Conservation (phyloP, 53 echinoderm and acorn worm genomes). For the Stichopus horrens region DNA sequence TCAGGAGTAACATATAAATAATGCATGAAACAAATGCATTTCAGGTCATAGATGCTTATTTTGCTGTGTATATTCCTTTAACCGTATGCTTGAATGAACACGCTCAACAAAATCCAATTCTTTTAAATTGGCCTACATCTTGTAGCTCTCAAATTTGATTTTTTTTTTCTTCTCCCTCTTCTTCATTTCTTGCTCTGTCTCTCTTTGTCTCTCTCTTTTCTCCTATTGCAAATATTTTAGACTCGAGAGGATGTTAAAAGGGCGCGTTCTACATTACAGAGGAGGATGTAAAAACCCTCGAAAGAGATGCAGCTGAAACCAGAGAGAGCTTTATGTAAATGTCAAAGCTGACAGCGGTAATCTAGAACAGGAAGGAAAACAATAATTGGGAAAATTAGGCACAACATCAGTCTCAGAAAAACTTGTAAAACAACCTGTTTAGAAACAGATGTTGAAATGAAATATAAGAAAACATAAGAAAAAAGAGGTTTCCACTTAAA, state of each 20-base stretch:
- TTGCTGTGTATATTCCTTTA: neutral
- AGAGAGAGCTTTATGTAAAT: slow-evolving; percentile 16
- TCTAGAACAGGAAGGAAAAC: neutral
- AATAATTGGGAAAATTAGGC: neutral
- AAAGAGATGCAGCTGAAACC: neutral
- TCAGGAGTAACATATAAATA: too few relatives aligned
- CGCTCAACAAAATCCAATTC: slow-evolving; percentile 30
- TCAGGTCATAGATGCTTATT: too few relatives aligned
- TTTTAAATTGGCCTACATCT: slow-evolving; percentile 35
- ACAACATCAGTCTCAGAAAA: neutral
- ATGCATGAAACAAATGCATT: too few relatives aligned
- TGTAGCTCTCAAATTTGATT: slow-evolving; percentile 20
- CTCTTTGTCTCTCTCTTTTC: neutral
- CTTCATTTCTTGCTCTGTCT: neutral
- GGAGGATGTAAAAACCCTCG: slow-evolving; percentile 18
- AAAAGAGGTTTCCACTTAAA: too few relatives aligned
- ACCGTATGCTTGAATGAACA: slow-evolving; percentile 35
- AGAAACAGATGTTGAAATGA: neutral
- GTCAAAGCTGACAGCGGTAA: neutral
- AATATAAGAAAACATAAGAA: too few relatives aligned
- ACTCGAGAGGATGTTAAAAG: slow-evolving; percentile 7
- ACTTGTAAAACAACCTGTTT: neutral
- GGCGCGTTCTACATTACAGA: slow-evolving; percentile 12
- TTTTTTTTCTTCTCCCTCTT: neutral
- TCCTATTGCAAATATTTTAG: slow-evolving; percentile 17